Evolutionary conservation across 2,797 vertebrate genomes (phyloP), one percentile per base, ranked within the genome.

Genomic region (Trachops cirrhosus): DNA sequence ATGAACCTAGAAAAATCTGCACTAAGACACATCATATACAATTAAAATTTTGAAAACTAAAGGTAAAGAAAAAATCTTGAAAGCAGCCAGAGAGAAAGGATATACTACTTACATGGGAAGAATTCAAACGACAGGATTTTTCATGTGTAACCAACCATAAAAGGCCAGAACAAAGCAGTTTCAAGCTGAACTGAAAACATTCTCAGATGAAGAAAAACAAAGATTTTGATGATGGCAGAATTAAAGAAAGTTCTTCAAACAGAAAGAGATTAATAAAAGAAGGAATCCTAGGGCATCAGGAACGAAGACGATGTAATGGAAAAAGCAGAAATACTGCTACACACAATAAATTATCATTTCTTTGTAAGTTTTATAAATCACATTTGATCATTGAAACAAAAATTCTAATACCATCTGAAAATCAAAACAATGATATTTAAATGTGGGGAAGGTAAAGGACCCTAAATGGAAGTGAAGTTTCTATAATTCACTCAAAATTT

Each of bases 301-400:
- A 75, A 91, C 14, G 26, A 85, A 94, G 73, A 67, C 52, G 9
- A 71, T 46, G 34, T 3, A 39, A 24, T 21, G 34, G 11, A 54
- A 90, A 94, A 67, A 37, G 15, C 1, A 92, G 16, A 64, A 50
- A 70, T 64, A 64, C 1, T 75, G 52, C 0, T 50, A 74, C 1
- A 68, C 82, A 77, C 1, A 70, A 52, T 9, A 77, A 57, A 91
- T 86, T 39, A 74, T 54, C 52, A 93, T 67, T 93, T 95, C 29
- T 50, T 95, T 19, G 41, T 86, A 24, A 92, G 46, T 68, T 29
- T 89, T 57, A 54, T 48, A 62, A 91, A 54, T 89, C 46, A n/a
- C 21, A 83, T 64, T 11, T 96, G 59, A 94, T 74, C 18, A 94
- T 0, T 70, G 16, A 70, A 89, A 89, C 41, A 83, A 92, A 96